Base-by-base conservation (phyloP, 2,888 invertebrate genomes). In the Cremastinae sp. region DNA sequence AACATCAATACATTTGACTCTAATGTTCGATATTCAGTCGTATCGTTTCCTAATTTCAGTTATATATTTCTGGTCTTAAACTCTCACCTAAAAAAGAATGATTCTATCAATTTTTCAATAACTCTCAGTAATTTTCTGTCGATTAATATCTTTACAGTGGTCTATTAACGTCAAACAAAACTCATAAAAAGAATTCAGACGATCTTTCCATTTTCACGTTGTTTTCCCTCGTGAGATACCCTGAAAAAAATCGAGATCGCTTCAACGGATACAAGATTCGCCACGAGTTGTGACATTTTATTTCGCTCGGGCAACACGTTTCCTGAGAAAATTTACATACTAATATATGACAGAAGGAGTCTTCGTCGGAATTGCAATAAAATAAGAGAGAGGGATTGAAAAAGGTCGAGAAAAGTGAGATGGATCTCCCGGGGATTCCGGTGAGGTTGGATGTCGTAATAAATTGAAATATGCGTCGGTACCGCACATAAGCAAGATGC, bases 401-500 rank as follows among this genome's bases (percentile, higher is more conserved):
- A 16, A 28, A 47, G n/a, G 43, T 43, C 12, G 43, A 53, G 28
- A 59, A 61, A 65, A 59, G 64, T 20, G 41, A 55, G 37, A 56
- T 61, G 70, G 49, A 62, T 56, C 55, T 55, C 66, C 61, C 61
- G 4, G 56, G 71, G 59, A 61, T 49, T 66, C 53, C 55, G 12
- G 35, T 41, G 53, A n/a, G 65, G 64, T 68, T 61, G 68, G 66
- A 72, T 56, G 71, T 77, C 79, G 83, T 83, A 86, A 85, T 85
- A 87, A 87, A 87, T 87, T 86, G 84, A 87, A 86, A 87, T 83
- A 83, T 84, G 85, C 83, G 83, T 83, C 68, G 56, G 28, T 28
- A 28, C 56, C 71, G 66, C 65, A 41, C 61, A 43, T 47, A 56
- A 56, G 14, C 55, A 39, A 71, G 37, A 62, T 49, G 12, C 35